phyloP scores from a whole-genome alignment of 2,113 vertebrate genomes.

The Apeltes quadracus region DNA sequence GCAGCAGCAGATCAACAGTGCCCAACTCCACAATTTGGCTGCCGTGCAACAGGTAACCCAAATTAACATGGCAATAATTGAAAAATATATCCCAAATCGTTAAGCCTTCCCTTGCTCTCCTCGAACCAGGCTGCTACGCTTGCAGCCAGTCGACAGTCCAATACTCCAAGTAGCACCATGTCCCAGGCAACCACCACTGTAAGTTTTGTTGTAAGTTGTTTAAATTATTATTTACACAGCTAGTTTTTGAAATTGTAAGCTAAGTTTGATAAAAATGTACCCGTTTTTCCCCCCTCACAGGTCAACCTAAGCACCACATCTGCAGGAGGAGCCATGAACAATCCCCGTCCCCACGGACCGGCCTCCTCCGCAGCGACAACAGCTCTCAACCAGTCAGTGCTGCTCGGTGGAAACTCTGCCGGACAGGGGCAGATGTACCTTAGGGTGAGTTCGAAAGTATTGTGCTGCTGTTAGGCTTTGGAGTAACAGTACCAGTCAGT shows the following conservation, averaged over 20 bases:
- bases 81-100: neutral
- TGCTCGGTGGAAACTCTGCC: constrained; percentile 88
- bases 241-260: neutral
- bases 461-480: neutral
- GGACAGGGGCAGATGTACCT: constrained; percentile 97
- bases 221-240: neutral
- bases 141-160: constrained; percentile 94
- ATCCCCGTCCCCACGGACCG: constrained; percentile 81
- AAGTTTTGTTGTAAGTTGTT: constrained; percentile 79
- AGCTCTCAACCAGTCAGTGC: constrained; percentile 91
- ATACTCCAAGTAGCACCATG: constrained; percentile 87
- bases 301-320: constrained; percentile 80
- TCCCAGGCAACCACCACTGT: constrained; percentile 88
- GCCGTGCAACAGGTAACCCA: constrained; percentile 94
- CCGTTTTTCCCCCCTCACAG: constrained; percentile 44
- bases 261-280: neutral
- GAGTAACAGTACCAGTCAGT: neutral
- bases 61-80: neutral
- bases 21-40: constrained; percentile 95
- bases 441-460: constrained; percentile 80
- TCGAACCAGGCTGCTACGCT: constrained; percentile 90
- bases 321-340: constrained; percentile 74
- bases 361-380: constrained; percentile 84
- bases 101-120: constrained; percentile 1
- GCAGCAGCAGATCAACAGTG: constrained; percentile 95